These are phyloP conservation scores for Anoura caudifer DNA, from an alignment of 2,113 vertebrate genomes.

Conservation along the genomic window DNA sequence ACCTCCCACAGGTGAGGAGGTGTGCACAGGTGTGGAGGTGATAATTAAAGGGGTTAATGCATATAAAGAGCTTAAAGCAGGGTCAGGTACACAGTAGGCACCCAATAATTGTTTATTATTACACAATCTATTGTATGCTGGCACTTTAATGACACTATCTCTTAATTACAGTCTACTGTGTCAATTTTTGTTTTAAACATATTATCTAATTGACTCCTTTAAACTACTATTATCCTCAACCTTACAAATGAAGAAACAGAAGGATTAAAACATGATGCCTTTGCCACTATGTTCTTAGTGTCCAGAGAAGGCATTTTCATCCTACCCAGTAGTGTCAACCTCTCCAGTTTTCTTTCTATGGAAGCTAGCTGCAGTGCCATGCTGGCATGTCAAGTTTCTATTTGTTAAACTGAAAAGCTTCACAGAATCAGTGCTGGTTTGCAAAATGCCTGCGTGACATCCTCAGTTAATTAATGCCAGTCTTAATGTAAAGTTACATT, in stretches of 20 bases:
- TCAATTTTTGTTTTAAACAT: not conserved
- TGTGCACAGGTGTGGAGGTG: too few relatives aligned
- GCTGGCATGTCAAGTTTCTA: not conserved
- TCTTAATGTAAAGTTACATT: constrained; percentile 77
- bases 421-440: constrained; percentile 51
- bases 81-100: not conserved
- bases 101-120: not conserved
- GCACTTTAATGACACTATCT: not conserved
- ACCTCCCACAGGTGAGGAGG: too few relatives aligned
- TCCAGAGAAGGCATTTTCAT: not conserved
- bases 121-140: not conserved
- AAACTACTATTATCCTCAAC: not conserved
- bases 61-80: not conserved
- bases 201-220: not conserved
- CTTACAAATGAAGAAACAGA: not conserved
- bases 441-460: constrained; percentile 74
- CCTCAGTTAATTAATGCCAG: constrained; percentile 79
- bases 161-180: not conserved
- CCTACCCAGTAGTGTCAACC: not conserved
- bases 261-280: not conserved
- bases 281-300: not conserved
- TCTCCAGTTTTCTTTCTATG: not conserved
- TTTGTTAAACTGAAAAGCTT: constrained; percentile 12
- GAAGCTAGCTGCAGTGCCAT: not conserved
- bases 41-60: not conserved